Evolutionary conservation across 2,888 invertebrate genomes (phyloP), one percentile per base, ranked within the genome.

Genomic region (Gymnosoma rotundatum): DNA sequence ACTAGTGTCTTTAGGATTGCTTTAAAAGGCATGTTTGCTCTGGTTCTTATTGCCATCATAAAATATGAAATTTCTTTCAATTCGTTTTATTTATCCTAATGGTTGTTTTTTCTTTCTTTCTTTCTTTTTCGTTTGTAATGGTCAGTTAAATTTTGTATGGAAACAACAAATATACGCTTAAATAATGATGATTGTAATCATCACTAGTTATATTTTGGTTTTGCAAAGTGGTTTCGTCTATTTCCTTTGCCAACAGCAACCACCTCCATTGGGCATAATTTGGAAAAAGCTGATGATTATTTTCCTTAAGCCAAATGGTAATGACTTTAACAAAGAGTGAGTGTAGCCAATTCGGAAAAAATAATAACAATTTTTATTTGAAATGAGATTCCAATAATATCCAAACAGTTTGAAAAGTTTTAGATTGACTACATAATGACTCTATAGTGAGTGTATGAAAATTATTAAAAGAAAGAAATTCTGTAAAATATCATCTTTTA

Each of bases 111-210:
- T 67, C 3, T 52, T 18, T 4, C 16, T 16, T 50, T 0, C 18
- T 50, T 50, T 50, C 16, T 50, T 50, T 50, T 63, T 25, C 25
- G 4, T 25, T 36, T 58, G 7, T 0, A 32, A 32, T 66, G 78
- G 64, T 69, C 83, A 83, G 70, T 64, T 58, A 64, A 5, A 18
- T 38, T 48, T 25, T 63, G 2, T 20, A 21, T 16, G 7, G 36
- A 63, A 56, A 70, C 38, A 50, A 32, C 32, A 32, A 32, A 79
- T 72, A 66, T 78, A 83, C 66, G 45, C 73, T 84, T 81, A 74
- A 58, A 81, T 84, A 84, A 81, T 84, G 78, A 84, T 84, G 84
- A 84, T 84, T 81, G 73, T 56, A 81, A 84, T 84, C 84, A 81
- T 76, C 66, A 66, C 45, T 61, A 64, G 66, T 70, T 69, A 25